phyloP scores from a whole-genome alignment of 2,113 vertebrate species.

The Tragelaphus strepsiceros region DNA sequence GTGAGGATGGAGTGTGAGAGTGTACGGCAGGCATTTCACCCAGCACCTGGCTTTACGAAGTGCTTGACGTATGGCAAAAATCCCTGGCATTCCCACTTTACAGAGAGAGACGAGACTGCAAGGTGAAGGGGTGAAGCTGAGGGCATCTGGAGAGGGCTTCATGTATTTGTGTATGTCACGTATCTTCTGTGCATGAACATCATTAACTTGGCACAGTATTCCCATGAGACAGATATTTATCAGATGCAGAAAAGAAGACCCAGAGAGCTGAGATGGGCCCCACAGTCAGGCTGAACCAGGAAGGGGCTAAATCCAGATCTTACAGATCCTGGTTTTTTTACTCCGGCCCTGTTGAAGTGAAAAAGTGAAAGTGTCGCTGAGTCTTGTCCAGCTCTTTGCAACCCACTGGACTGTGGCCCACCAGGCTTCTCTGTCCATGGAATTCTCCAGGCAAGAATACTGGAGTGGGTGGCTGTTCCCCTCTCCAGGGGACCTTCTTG shows the following conservation, averaged over 20 bases:
- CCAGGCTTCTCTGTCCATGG: neutral
- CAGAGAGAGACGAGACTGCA: neutral
- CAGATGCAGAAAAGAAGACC: neutral
- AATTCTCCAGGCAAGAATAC: neutral
- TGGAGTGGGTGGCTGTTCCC: neutral
- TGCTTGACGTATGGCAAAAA: neutral
- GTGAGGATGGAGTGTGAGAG: neutral
- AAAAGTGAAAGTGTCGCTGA: neutral
- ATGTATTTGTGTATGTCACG: fast-evolving
- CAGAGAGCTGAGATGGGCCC: neutral
- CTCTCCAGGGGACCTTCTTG: neutral
- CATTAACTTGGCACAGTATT: too few species aligned
- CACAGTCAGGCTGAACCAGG: neutral
- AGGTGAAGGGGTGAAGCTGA: too few species aligned
- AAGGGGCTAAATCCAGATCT: too few species aligned
- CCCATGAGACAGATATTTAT: neutral
- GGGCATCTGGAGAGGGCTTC: neutral
- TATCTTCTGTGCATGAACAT: neutral
- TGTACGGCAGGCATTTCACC: fast-evolving
- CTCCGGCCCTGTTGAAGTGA: neutral
- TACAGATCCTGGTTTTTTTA: neutral
- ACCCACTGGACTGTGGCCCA: neutral
- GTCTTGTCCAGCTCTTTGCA: neutral
- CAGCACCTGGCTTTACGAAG: neutral
- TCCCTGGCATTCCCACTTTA: neutral